Evolutionary conservation across 2,888 invertebrate species (phyloP).

Genomic region (Tetragonula carbonaria): DNA sequence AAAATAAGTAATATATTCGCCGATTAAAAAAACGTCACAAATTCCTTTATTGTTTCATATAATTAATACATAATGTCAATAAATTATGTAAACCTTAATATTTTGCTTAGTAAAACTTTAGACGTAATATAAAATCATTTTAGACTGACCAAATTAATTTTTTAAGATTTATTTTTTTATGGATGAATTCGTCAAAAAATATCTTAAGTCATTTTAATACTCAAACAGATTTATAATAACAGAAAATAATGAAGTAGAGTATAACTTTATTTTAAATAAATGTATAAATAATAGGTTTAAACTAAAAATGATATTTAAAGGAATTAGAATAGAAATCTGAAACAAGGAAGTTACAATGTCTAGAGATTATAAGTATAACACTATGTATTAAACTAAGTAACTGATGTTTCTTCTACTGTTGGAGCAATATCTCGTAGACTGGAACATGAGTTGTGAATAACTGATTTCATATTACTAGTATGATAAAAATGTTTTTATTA

Average conservation of each 20-base stretch:
- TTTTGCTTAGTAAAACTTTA: neutral
- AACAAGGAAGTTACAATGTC: conserved; percentile 6
- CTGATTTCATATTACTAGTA: conserved; percentile 7
- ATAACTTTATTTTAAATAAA: conserved; percentile 5
- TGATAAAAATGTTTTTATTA: conserved; percentile 16
- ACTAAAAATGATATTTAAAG: conserved; percentile 24
- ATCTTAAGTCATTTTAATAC: conserved; percentile 25
- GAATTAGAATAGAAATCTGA: conserved; percentile 20
- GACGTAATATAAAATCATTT: neutral
- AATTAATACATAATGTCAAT: neutral
- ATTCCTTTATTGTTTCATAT: conserved; percentile 4
- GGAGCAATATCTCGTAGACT: conserved; percentile 7
- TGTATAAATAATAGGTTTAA: neutral
- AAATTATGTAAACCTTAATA: conserved; percentile 13
- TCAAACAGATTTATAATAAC: conserved; percentile 13
- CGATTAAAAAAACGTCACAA: conserved; percentile 13
- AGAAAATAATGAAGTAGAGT: conserved; percentile 20
- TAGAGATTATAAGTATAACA: conserved; percentile 7
- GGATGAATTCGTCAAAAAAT: conserved; percentile 2
- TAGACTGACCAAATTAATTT: conserved; percentile 15
- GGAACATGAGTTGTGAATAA: conserved; percentile 1
- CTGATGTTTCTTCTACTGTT: conserved; percentile 3
- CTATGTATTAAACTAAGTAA: conserved; percentile 12
- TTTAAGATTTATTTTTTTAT: conserved; percentile 32
- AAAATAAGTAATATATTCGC: conserved; percentile 30